Base-by-base conservation (phyloP, 2,797 vertebrate species). In the Apodemus agrarius region DNA sequence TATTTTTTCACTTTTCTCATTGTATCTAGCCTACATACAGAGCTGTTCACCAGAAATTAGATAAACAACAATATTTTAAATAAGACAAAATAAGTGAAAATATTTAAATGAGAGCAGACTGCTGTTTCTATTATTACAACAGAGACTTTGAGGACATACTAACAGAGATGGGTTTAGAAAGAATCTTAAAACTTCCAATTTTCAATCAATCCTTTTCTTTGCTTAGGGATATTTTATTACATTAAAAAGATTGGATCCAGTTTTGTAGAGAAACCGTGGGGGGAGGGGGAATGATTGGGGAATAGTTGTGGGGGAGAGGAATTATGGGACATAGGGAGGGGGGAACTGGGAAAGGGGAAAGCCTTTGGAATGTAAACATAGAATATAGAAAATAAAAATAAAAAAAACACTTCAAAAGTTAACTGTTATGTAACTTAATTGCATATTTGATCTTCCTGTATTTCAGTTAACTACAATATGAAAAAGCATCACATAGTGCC, bases 1-100 rank as follows among this genome's bases (percentile, higher is more conserved):
- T 61, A 85, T 75, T 87, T 92, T 95, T 95, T 67, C 1, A 92
- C 63, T 29, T 90, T 87, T 92, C 87, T 34, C 12, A 13, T n/a
- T 75, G 5, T 82, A 74, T 89, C 9, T 83, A 79, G 37, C 0
- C 26, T 16, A 57, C 81, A 37, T 16, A 57, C 81, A 37, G 65
- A 61, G 0, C 3, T 67, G 2, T 21, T 65, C 54, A 84, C 59
- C 8, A 82, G 24, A 89, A 72, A 37, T 49, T 52, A 1, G 9
- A 12, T 49, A 12, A 69, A 26, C 6, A 34, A 24, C 1, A 63
- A 24, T 52, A 26, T 74, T 93, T 89, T 61, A 90, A 91, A 17
- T 59, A 83, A 67, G 14, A 19, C 40, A 89, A 95, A 81, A 74
- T 76, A 79, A 94, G 0, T 19, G 57, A 3, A 85, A 75, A 46